Evolutionary conservation across 1,140 invertebrate species (phyloP), one percentile per base, ranked within the genome.

Genomic region (Hormaphis cornu): DNA sequence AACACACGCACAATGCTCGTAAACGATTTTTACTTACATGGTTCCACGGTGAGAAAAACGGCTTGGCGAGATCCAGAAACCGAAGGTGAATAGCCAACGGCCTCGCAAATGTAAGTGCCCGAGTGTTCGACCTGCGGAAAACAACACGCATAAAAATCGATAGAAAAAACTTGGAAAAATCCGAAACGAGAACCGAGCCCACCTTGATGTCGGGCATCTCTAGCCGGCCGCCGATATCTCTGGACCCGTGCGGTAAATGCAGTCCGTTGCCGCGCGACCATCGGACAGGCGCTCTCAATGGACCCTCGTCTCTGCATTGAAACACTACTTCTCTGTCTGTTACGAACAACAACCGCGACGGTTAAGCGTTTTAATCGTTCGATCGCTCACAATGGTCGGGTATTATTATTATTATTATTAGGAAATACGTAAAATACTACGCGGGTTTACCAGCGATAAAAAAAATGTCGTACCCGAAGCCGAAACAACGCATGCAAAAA

Each of bases 291-390:
- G 88, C 86, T 56, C 91, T 81, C 18, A 84, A 76, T 0, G 82
- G 82, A 66, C 93, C 89, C 80, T 95, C 91, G 77, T 95, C 93
- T 72, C 92, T 86, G 76, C 92, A 95, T 79, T 90, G 88, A 81
- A 94, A 91, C 9, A 93, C 91, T 10, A 93, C 91, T 79, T 95
- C 91, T 50, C 88, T 85, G 78, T 88, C 91, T 93, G 78, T 35
- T 74, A 70, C 54, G 24, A 69, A 69, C 35, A 66, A 37, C 26
- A 48, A 48, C 46, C 26, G 22, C 26, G 20, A 8, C 14, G 9
- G 8, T 30, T n/a, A n/a, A n/a, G n/a, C n/a, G n/a, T 10, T 42
- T 42, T 10, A 42, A 42, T n/a, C n/a, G n/a, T n/a, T n/a, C n/a
- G n/a, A n/a, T n/a, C n/a, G n/a, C 9, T 42, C n/a, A 42, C 9